Percentiles rank a stretch among this genome's conserved stretches.
Conservation (phyloP, 2,888 invertebrate species). For the Lamellibrachia satsuma region DNA sequence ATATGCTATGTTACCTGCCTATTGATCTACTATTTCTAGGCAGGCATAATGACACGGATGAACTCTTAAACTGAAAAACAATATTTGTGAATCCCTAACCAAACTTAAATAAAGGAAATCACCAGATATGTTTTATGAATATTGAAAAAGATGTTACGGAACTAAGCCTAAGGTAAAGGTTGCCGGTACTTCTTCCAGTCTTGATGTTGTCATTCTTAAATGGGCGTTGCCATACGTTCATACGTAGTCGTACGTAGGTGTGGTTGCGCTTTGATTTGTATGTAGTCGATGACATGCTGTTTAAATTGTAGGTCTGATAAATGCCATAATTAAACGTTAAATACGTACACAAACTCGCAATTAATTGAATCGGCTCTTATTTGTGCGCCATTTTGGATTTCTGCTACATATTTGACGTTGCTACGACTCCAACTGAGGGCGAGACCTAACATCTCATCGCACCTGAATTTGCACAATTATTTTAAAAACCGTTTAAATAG, state of each 20-base stretch:
- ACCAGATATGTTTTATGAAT: too few relatives aligned
- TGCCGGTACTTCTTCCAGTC: neutral
- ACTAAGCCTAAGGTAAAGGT: too few relatives aligned
- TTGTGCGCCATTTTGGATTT: slow-evolving; percentile 17
- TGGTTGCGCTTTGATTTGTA: neutral
- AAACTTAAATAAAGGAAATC: too few relatives aligned
- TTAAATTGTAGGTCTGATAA: neutral
- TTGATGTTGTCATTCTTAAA: neutral
- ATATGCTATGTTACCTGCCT: too few relatives aligned
- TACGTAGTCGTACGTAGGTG: neutral
- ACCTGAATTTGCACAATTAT: slow-evolving; percentile 12
- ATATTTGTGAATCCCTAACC: too few relatives aligned
- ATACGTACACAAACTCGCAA: neutral
- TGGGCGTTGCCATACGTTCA: neutral
- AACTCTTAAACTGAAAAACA: too few relatives aligned
- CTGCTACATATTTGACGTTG: slow-evolving; percentile 8
- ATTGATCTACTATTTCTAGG: too few relatives aligned
- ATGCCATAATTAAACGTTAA: neutral
- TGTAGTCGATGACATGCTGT: neutral
- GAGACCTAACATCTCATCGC: neutral
- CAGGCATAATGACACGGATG: too few relatives aligned
- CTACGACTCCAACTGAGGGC: neutral
- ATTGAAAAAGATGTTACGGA: too few relatives aligned
- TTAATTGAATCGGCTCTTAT: neutral
- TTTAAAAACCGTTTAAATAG: neutral